phyloP scores from a whole-genome alignment of 2,797 vertebrate genomes.

The Pempheris klunzingeri region DNA sequence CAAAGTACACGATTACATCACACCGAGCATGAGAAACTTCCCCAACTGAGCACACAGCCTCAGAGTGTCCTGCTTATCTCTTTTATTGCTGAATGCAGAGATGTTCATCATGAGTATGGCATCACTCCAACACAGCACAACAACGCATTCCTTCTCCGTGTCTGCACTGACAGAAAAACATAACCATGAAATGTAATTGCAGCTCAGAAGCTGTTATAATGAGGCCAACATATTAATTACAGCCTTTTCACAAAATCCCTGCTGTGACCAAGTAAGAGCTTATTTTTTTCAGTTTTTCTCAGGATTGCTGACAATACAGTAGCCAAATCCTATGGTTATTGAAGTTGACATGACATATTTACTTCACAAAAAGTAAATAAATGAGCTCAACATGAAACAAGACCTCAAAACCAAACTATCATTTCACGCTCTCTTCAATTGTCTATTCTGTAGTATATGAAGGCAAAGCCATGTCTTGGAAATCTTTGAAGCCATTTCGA shows the following conservation, averaged over 20 bases:
- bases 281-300: constrained; percentile 16
- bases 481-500: constrained; percentile 59
- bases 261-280: background rate
- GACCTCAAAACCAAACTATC: constrained; percentile 67
- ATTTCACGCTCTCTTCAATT: constrained; percentile 49
- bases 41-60: constrained; percentile 58
- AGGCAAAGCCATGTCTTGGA: constrained; percentile 49
- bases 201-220: constrained; percentile 27
- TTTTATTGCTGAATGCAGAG: constrained; percentile 41
- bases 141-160: constrained; percentile 9
- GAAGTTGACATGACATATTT: constrained; percentile 47
- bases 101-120: constrained; percentile 63
- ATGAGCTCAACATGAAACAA: constrained; percentile 57
- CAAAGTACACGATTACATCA: constrained; percentile 87
- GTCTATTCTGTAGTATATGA: constrained; percentile 48
- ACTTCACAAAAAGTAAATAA: constrained; percentile 53
- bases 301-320: constrained; percentile 49
- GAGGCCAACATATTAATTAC: constrained; percentile 21
- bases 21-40: constrained; percentile 82
- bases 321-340: constrained; percentile 41
- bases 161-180: constrained; percentile 24
- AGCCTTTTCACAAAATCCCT: constrained; percentile 6
- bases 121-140: constrained; percentile 27
- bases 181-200: constrained; percentile 16
- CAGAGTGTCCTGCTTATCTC: constrained; percentile 66